A percentile compares a stretch with the other conserved stretches of the same genome.
These are phyloP conservation scores for Cryptotermes secundus DNA, from an alignment of 1,140 invertebrate genomes.

Conservation along the genomic window DNA sequence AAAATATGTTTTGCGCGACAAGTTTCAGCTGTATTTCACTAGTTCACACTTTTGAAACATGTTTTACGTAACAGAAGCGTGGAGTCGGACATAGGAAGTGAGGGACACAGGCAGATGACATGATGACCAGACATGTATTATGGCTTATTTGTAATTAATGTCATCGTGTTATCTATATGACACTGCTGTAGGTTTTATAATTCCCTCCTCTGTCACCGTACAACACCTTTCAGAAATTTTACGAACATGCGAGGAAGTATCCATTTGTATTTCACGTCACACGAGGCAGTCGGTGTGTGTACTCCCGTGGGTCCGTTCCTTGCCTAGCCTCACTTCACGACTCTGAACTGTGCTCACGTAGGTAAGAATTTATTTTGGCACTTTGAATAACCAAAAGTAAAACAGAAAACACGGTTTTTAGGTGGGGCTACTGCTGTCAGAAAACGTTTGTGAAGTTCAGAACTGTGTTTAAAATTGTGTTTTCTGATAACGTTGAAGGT, in stretches of 20 bases:
- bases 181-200: slow-evolving; percentile 2
- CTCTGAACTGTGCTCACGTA: not conserved
- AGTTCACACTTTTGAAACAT: not conserved
- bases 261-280: not conserved
- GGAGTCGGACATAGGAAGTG: not conserved
- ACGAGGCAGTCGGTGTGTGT: not conserved
- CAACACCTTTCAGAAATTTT: not conserved
- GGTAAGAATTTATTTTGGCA: not conserved
- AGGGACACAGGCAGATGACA: not conserved
- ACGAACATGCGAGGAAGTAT: not conserved
- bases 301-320: not conserved
- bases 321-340: not conserved
- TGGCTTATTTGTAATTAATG: slow-evolving; percentile 1
- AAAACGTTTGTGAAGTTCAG: no score
- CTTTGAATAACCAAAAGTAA: no score
- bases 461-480: no score
- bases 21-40: not conserved
- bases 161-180: not conserved
- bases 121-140: not conserved
- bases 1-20: not conserved
- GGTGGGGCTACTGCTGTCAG: no score
- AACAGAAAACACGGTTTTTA: no score
- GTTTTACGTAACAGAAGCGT: not conserved
- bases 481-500: no score
- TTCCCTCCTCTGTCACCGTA: not conserved